A percentile compares a stretch with the other conserved stretches of the same genome.
phyloP scores from a whole-genome alignment of 2,888 invertebrate species.

The Mythimna vitellina region DNA sequence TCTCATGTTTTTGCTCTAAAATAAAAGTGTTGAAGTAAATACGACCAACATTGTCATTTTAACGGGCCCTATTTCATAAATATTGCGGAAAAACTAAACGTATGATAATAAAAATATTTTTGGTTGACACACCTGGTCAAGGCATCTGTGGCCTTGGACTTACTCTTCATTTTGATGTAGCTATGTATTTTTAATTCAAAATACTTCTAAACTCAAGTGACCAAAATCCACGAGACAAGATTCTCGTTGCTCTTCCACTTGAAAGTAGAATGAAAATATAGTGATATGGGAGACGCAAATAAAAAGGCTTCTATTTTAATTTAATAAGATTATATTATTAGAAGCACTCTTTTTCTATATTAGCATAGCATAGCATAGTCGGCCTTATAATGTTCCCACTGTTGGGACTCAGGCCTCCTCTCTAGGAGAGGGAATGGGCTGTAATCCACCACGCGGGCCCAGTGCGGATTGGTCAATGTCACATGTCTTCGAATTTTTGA shows the following conservation, averaged over 20 bases:
- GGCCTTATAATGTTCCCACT: too few species aligned
- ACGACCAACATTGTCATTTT: slow-evolving; percentile 12
- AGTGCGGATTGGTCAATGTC: too few species aligned
- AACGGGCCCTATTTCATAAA: slow-evolving; percentile 41
- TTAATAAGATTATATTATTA: too few species aligned
- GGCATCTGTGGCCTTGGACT: neutral
- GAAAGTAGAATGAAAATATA: neutral
- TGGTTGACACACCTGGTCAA: slow-evolving; percentile 10
- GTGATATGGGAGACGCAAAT: too few species aligned
- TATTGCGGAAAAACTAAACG: slow-evolving; percentile 29
- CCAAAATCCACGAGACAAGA: neutral
- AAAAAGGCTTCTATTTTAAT: too few species aligned
- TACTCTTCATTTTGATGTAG: neutral
- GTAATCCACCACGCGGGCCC: too few species aligned
- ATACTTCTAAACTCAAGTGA: neutral
- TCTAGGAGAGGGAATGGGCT: too few species aligned
- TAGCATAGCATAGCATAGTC: too few species aligned
- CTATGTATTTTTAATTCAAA: neutral
- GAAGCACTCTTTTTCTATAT: too few species aligned
- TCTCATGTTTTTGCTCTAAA: slow-evolving; percentile 21
- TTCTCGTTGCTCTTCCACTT: neutral
- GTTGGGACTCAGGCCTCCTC: too few species aligned
- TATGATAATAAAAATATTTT: slow-evolving; percentile 35
- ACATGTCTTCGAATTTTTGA: too few species aligned
- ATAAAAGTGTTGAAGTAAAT: slow-evolving; percentile 28